Conservation (phyloP, 2,113 vertebrate genomes). For the cat (Felis catus) region F.catus_Fca126_mat1.0 CM031411.1:2202001-2202500, state of each 20-base stretch:
- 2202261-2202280: background rate
- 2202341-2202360: background rate
- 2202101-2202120: background rate
- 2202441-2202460: background rate
- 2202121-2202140: background rate
- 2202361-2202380: background rate
- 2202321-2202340: background rate
- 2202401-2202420: background rate
- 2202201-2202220: background rate
- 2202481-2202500: background rate
- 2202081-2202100: too few species aligned
- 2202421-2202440: background rate
- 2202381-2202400: background rate
- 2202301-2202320: background rate
- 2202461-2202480: background rate
- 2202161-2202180: background rate
- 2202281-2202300: background rate
- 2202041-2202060: too few species aligned
- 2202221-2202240: background rate
- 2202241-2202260: background rate
- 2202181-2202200: background rate
- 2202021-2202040: too few species aligned
- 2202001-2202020: too few species aligned
- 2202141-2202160: background rate
- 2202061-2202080: too few species aligned